These are phyloP conservation scores for Rhadina sibilatrix DNA, from an alignment of 2,113 vertebrate species.

Conservation along the genomic window DNA sequence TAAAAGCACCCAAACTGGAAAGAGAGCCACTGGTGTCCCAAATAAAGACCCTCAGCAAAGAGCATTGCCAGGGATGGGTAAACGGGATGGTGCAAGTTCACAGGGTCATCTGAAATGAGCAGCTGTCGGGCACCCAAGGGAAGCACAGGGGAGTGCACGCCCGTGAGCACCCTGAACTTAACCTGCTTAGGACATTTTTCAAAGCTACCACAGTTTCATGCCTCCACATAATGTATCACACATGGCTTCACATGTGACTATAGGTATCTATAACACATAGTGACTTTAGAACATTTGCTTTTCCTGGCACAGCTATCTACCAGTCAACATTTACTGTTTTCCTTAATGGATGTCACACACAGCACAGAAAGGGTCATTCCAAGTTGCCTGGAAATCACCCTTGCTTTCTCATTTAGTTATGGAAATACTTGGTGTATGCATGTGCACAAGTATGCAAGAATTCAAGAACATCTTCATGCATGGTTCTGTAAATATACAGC, in stretches of 20 bases:
- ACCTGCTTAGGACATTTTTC: background rate
- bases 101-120: background rate
- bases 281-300: background rate
- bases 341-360: background rate
- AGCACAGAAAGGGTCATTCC: background rate
- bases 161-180: background rate
- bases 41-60: background rate
- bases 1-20: background rate
- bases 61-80: background rate
- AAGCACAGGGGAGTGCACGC: background rate
- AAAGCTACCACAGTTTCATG: background rate
- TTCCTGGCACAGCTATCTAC: background rate
- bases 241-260: background rate
- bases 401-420: background rate
- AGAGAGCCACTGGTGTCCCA: background rate
- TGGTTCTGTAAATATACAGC: background rate
- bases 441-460: rapidly evolving
- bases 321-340: background rate
- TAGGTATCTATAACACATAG: background rate
- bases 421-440: background rate
- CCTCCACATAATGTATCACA: background rate
- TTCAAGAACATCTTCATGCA: background rate
- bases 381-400: background rate
- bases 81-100: background rate
- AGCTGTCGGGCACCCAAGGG: background rate